Conservation (phyloP, 92 coral and sea anemone species). For the Isaurus tuberculatus region DNA sequence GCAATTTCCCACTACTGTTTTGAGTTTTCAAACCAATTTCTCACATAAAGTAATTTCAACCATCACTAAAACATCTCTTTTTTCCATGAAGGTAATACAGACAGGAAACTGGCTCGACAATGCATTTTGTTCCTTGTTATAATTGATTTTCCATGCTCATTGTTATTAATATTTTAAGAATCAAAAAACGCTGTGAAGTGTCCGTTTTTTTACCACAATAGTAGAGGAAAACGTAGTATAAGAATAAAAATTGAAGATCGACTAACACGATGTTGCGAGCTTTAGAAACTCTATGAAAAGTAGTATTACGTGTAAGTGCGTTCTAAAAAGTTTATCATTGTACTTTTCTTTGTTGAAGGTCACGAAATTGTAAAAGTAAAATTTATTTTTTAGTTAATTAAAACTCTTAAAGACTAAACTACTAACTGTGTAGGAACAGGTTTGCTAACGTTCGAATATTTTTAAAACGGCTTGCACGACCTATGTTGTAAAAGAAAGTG, state of each 20-base stretch:
- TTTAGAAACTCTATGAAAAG: not conserved
- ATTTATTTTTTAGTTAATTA: conserved; percentile 46
- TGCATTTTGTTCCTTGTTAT: conserved; percentile 47
- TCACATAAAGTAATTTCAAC: conserved; percentile 63
- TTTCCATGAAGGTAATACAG: conserved; percentile 67
- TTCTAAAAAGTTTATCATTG: conserved; percentile 6
- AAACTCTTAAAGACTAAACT: conserved; percentile 32
- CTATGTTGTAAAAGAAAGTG: not conserved
- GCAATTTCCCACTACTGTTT: conserved; percentile 58
- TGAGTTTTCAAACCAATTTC: conserved; percentile 58
- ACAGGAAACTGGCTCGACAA: conserved; percentile 31
- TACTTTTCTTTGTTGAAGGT: conserved; percentile 34
- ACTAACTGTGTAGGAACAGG: conserved; percentile 15
- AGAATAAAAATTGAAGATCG: not conserved
- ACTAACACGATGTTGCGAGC: not conserved
- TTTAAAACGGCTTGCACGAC: not conserved
- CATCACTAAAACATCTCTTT: conserved; percentile 57
- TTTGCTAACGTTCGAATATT: not conserved
- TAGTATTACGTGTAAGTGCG: not conserved
- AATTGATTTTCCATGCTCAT: conserved; percentile 65
- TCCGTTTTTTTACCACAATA: not conserved
- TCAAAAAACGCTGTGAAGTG: conserved; percentile 26
- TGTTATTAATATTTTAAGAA: conserved; percentile 71
- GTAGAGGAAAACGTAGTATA: not conserved
- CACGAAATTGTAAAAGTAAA: conserved; percentile 19